A percentile compares a stretch with the other conserved stretches of the same genome.
phyloP scores from a whole-genome alignment of 2,113 vertebrate genomes.

The Candoia aspera region DNA sequence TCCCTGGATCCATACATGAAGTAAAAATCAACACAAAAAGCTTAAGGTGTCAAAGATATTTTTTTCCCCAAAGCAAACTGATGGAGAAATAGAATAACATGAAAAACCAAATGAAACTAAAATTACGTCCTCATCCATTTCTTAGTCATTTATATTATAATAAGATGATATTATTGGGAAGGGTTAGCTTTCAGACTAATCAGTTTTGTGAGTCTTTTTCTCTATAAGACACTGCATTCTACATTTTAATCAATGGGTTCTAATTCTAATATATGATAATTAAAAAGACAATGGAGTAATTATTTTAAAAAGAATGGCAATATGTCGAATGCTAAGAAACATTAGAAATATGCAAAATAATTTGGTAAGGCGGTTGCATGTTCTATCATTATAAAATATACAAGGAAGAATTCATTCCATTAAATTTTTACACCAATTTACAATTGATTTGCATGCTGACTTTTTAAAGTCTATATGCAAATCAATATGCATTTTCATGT shows the following conservation, averaged over 20 bases:
- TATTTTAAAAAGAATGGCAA: not conserved
- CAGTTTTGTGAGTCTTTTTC: not conserved
- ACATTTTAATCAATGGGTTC: slow-evolving; percentile 10
- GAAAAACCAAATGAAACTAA: too few species aligned
- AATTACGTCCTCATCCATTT: too few species aligned
- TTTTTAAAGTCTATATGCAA: too few species aligned
- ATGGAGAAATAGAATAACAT: too few species aligned
- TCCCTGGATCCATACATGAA: too few species aligned
- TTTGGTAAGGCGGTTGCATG: not conserved
- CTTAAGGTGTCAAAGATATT: too few species aligned
- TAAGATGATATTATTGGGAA: not conserved
- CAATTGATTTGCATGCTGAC: too few species aligned
- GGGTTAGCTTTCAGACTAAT: not conserved
- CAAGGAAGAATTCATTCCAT: too few species aligned
- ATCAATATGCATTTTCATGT: too few species aligned
- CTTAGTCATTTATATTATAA: not conserved
- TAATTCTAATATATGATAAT: not conserved
- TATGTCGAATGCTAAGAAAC: not conserved
- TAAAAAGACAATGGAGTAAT: not conserved
- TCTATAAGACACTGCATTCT: not conserved
- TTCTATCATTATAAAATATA: not conserved
- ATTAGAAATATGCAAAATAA: slow-evolving; percentile 31
- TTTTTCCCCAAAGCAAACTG: too few species aligned
- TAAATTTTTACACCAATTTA: too few species aligned
- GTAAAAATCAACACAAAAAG: too few species aligned